Evolutionary conservation across 2,888 invertebrate species (phyloP), one percentile per base, ranked within the genome.

Genomic region (Herminia tarsipennalis): DNA sequence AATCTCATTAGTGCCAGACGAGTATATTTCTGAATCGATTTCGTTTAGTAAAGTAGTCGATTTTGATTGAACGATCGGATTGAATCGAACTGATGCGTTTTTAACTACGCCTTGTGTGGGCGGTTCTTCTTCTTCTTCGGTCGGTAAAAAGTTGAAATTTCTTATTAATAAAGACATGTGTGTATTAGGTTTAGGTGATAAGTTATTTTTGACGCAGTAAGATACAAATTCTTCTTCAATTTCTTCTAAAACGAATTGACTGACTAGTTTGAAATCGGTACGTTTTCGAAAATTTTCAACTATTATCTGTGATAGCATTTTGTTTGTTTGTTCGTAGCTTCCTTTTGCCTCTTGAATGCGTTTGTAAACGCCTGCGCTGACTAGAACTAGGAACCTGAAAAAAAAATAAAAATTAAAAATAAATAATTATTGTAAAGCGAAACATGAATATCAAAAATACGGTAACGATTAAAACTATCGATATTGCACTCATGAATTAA

Each of bases 131-230:
- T 52, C 56, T n/a, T 73, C 67, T 0, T 74, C 93, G 0, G 95
- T 94, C 12, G 97, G 83, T 0, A 95, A 93, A 70, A 95, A 97
- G 73, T 96, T 97, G 68, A 98, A 98, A 78, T 97, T 97, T 28
- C 97, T 92, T 39, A 98, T 95, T 0, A 98, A 78, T 12, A 98
- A 88, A 0, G 97, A 97, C 73, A 97, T 96, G 68, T 98, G 97
- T 9, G 96, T 97, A 21, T 96, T 93, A 27, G 95, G 94, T 65
- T 93, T 92, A 0, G 89, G 92, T 0, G 88, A 90, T 27, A 89
- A 72, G 33, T 88, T 92, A 38, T 85, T 89, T 61, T 78, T 89
- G 83, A 95, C 94, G 73, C 94, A 96, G 48, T 94, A 93, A 30
- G 96, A 95, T 28, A 96, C 95, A 76, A 97, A 97, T 46, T 95